Base-by-base conservation (phyloP, 1,140 invertebrate genomes). In the Nasonia giraulti region DNA sequence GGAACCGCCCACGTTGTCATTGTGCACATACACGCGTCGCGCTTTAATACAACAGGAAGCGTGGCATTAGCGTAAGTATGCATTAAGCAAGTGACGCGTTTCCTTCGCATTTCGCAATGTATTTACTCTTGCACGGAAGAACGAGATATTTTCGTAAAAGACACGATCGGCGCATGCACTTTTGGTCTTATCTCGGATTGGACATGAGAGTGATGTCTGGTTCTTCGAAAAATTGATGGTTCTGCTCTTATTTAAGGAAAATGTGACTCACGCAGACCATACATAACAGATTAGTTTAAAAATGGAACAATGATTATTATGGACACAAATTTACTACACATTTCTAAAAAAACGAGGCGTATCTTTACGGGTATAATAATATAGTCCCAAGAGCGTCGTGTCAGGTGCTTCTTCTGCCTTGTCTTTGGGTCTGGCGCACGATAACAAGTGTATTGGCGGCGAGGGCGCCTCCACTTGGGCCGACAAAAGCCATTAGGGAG, bases 41-140 rank as follows among this genome's bases (percentile, higher is more conserved):
- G 33, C 11, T 40, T n/a, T 10, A 73, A 50, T 73, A 73, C 80
- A 50, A 73, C 80, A 71, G 80, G 80, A 81, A 81, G 37, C 40
- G 27, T 11, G 44, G 23, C 69, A 81, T 81, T 81, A 81, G 44
- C 80, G 37, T 50, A 50, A 81, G 69, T 73, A 47, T 33, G 27
- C n/a, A 55, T 81, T 73, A 27, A 31, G 69, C 80, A 31, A 81
- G 68, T 31, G 69, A 81, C 80, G 69, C 80, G 20, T 50, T 71
- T 50, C 69, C 66, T 73, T 50, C 44, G 40, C 23, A 20, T 73
- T 81, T 81, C 8, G 47, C 47, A 27, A 31, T 20, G 71, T 74
- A 1, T 75, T 44, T 75, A 71, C 31, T 31, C 14, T 31, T 71
- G 23, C 27, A 31, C 20, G 23, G 6, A 27, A 3, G 66, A n/a